phyloP scores from a whole-genome alignment of 1,140 invertebrate species.

The Zaprionus davidi region DNA sequence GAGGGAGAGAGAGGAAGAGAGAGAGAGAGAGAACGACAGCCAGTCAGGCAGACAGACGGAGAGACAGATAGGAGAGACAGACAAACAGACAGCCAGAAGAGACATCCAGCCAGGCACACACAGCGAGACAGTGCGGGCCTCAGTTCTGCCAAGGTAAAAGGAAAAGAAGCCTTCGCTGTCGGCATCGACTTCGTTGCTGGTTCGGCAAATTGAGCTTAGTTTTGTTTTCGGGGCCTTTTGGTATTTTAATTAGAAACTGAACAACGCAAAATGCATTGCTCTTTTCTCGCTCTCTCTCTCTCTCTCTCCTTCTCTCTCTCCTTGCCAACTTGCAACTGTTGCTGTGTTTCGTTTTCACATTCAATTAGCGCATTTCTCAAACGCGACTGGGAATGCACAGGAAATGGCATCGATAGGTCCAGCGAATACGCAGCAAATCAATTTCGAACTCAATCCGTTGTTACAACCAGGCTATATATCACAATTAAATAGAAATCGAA shows the following conservation, averaged over 20 bases:
- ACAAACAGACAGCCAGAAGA: not conserved
- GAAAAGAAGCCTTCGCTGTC: constrained; percentile 12
- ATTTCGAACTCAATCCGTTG: too few species aligned
- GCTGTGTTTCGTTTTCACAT: constrained; percentile 75
- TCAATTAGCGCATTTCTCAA: constrained; percentile 81
- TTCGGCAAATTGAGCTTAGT: constrained; percentile 62
- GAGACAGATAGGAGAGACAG: not conserved
- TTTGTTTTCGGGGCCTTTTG: constrained; percentile 59
- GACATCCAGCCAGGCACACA: not conserved
- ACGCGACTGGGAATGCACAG: constrained; percentile 55
- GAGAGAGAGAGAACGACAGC: not conserved
- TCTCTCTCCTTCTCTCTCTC: constrained; percentile 58
- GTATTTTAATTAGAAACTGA: constrained; percentile 83
- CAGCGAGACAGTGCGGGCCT: not conserved
- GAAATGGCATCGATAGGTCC: not conserved
- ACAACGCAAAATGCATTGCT: constrained; percentile 78
- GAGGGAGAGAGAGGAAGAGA: not conserved
- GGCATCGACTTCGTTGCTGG: constrained; percentile 1
- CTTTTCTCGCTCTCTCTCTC: constrained; percentile 20
- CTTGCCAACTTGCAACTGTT: constrained; percentile 45
- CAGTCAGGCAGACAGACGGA: not conserved
- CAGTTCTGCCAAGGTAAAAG: not conserved
- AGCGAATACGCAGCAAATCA: too few species aligned
- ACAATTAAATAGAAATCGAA: constrained; percentile 3
- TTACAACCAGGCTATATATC: not conserved